Evolutionary conservation across 2,888 invertebrate genomes (phyloP).

Genomic region (Rotaria magnacalcarata): DNA sequence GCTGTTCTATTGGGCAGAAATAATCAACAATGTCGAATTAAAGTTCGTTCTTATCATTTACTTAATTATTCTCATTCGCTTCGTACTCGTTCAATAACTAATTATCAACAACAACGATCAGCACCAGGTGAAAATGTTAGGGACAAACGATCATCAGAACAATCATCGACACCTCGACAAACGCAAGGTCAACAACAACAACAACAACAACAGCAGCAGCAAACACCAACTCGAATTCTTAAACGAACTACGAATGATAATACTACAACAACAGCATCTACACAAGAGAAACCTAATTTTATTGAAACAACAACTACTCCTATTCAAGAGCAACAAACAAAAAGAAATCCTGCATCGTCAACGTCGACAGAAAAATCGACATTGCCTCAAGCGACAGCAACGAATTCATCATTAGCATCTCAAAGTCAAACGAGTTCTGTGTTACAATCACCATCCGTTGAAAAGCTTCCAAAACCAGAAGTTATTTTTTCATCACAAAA

Average conservation of each 20-base stretch:
- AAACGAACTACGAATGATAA: neutral
- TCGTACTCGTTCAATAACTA: neutral
- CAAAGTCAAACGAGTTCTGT: neutral
- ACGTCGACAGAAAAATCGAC: neutral
- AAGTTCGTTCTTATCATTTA: slow-evolving; percentile 32
- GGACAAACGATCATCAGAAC: neutral
- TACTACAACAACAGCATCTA: neutral
- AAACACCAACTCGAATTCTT: neutral
- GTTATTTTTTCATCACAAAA: neutral
- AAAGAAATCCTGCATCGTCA: neutral
- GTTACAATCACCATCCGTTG: neutral
- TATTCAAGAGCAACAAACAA: neutral
- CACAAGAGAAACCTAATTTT: neutral
- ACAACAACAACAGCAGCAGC: neutral
- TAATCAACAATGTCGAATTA: slow-evolving; percentile 8
- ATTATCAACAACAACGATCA: neutral
- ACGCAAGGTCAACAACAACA: neutral
- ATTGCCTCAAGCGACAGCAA: neutral
- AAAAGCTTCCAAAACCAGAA: neutral
- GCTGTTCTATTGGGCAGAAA: neutral
- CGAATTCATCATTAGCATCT: neutral
- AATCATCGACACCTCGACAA: neutral
- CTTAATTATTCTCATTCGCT: slow-evolving; percentile 26
- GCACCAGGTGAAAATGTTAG: neutral
- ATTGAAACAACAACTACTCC: neutral